Conservation (phyloP, 2,113 vertebrate species). For the Glaucomys volans region DNA sequence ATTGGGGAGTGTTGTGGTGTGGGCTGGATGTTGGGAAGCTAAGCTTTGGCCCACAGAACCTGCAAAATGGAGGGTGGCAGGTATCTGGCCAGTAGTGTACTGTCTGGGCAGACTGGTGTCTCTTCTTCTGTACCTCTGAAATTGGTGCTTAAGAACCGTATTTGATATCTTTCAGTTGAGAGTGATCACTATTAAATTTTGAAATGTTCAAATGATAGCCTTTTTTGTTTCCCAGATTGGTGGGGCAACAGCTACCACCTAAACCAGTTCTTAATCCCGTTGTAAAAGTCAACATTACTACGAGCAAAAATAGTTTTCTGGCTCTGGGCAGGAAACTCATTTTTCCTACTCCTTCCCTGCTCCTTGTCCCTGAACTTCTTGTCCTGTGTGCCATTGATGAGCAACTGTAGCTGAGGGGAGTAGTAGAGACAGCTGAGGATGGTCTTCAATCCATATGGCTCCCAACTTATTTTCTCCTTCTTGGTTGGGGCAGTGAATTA, state of each 20-base stretch:
- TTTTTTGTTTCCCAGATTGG: not conserved
- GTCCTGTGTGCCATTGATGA: not conserved
- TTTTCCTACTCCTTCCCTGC: constrained; percentile 28
- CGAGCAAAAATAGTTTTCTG: constrained; percentile 37
- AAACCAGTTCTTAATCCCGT: not conserved
- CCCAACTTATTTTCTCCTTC: not conserved
- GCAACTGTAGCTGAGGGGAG: not conserved
- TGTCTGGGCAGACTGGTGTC: not conserved
- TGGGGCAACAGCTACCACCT: not conserved
- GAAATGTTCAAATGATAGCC: constrained; percentile 19
- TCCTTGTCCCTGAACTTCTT: not conserved
- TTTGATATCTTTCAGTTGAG: constrained; percentile 3
- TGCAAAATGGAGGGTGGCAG: not conserved
- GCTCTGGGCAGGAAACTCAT: constrained; percentile 10
- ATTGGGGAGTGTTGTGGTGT: not conserved
- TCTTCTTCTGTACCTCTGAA: constrained; percentile 37
- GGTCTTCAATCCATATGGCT: not conserved
- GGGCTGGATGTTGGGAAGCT: not conserved
- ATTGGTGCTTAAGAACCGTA: constrained; percentile 17
- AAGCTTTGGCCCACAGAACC: not conserved
- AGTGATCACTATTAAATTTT: constrained; percentile 43
- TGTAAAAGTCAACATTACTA: not conserved
- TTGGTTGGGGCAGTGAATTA: not conserved
- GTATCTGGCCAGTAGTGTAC: not conserved
- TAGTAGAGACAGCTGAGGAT: not conserved